Conservation (phyloP, 2,113 vertebrate species). For the Bombycilla garrulus region DNA sequence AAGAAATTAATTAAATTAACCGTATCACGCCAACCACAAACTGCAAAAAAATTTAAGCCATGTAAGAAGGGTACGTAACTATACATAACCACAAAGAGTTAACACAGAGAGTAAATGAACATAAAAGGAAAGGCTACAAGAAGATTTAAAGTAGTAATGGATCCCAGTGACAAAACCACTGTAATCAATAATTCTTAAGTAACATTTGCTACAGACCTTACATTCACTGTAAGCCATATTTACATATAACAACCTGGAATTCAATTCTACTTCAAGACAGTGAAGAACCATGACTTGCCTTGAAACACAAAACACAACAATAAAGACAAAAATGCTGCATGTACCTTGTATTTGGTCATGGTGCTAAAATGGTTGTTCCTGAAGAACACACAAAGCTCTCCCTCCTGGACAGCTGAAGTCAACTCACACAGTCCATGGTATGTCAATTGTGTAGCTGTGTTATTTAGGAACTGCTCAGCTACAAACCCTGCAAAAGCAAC, state of each 20-base stretch:
- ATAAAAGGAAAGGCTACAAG: not conserved
- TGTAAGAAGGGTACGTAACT: not conserved
- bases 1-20: not conserved
- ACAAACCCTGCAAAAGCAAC: conserved; percentile 84
- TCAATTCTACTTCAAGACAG: not conserved
- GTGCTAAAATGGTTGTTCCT: conserved; percentile 99
- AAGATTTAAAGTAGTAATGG: not conserved
- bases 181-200: not conserved
- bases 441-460: conserved; percentile 95
- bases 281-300: not conserved
- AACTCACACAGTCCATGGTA: conserved; percentile 97
- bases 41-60: not conserved
- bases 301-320: not conserved
- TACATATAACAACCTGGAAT: not conserved
- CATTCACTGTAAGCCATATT: not conserved
- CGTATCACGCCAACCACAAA: not conserved
- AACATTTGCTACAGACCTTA: not conserved
- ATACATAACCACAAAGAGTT: not conserved
- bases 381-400: conserved; percentile 98
- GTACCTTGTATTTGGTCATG: conserved; percentile 98
- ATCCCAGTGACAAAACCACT: not conserved
- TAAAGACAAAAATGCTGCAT: not conserved
- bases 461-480: conserved; percentile 95
- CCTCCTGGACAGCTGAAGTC: conserved; percentile 94
- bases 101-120: not conserved